phyloP scores from a whole-genome alignment of 2,888 invertebrate species.

The Poecilobothrus nobilitatus region DNA sequence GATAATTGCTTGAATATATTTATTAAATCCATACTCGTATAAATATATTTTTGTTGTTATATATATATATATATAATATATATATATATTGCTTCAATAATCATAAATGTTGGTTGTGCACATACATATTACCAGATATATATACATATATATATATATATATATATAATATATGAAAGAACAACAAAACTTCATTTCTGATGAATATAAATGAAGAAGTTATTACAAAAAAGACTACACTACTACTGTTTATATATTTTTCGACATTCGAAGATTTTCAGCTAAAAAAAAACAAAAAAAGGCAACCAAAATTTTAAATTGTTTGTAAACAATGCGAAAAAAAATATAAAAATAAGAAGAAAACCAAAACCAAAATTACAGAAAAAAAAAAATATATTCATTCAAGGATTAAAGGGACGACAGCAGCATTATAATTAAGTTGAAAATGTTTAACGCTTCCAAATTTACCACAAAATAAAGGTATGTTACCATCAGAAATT shows the following conservation, averaged over 20 bases:
- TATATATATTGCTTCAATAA: too few species aligned
- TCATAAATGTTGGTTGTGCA: too few species aligned
- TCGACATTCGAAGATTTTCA: not conserved
- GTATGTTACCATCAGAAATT: too few species aligned
- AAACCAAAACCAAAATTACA: not conserved
- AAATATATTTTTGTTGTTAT: not conserved
- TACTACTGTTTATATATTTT: too few species aligned
- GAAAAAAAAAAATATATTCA: conserved; percentile 1
- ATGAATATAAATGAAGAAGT: not conserved
- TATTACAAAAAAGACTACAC: not conserved
- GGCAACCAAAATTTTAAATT: not conserved
- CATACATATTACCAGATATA: too few species aligned
- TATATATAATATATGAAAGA: too few species aligned
- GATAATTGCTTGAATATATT: conserved; percentile 6
- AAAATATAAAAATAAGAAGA: not conserved
- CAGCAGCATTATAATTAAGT: too few species aligned
- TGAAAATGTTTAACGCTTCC: too few species aligned
- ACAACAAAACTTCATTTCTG: not conserved
- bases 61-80: too few species aligned
- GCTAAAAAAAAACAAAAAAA: too few species aligned
- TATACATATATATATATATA: too few species aligned
- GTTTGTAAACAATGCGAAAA: not conserved
- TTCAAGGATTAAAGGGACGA: not conserved
- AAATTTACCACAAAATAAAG: too few species aligned
- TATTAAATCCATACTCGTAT: not conserved